These are phyloP conservation scores for Thunnus maccoyii DNA, from an alignment of 2,113 vertebrate genomes.

Conservation along the genomic window DNA sequence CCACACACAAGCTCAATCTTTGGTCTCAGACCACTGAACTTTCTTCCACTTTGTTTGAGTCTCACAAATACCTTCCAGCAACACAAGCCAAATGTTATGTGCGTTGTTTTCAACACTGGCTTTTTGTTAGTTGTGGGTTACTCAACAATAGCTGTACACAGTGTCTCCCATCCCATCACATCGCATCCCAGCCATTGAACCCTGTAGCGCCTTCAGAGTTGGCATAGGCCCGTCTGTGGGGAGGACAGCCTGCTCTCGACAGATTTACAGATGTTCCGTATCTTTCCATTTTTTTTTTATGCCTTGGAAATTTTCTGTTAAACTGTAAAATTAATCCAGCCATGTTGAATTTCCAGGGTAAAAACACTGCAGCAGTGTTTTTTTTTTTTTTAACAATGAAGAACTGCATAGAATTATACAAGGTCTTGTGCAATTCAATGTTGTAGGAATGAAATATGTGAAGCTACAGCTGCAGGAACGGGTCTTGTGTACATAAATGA, in stretches of 20 bases:
- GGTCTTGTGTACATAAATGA: too few relatives aligned
- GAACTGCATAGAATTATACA: neutral
- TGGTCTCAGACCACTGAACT: neutral
- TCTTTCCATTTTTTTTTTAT: neutral
- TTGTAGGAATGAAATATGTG: neutral
- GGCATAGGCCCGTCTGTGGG: neutral
- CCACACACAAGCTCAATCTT: constrained; percentile 8
- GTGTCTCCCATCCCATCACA: neutral
- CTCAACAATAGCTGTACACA: neutral
- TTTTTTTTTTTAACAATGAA: neutral
- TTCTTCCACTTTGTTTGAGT: neutral
- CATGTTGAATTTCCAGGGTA: neutral
- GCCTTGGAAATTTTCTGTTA: constrained; percentile 1
- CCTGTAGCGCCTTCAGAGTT: constrained; percentile 25
- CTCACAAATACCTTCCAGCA: constrained; percentile 8
- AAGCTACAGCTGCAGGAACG: neutral
- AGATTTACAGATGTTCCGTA: constrained; percentile 26
- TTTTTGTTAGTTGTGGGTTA: constrained; percentile 11
- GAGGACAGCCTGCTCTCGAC: constrained; percentile 22
- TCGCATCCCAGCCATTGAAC: neutral
- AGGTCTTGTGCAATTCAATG: neutral
- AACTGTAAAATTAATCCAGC: neutral
- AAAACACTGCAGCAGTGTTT: neutral
- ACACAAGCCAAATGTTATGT: neutral
- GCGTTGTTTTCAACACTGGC: constrained; percentile 5